Evolutionary conservation across 1,140 invertebrate genomes (phyloP), one percentile per base, ranked within the genome.

Genomic region (Zaprionus camerounensis): DNA sequence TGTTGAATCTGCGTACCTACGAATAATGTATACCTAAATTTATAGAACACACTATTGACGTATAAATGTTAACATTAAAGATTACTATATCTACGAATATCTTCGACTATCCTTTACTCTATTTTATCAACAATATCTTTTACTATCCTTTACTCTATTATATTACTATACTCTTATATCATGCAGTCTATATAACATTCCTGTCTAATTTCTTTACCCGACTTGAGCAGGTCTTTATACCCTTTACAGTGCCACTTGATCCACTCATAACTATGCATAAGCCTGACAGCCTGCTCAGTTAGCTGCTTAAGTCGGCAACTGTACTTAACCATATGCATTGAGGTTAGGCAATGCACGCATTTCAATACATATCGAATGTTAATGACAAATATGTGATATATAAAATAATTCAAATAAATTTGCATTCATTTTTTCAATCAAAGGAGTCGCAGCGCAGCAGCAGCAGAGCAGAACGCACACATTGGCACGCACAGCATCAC

Each of bases 381-480:
- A 88, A 90, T 83, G 73, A 64, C 70, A 88, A 88, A 87, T 75
- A 87, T 82, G 83, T 82, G 73, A 82, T 86, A 88, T 86, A 88
- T 76, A 74, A 83, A 81, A 70, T 73, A 61, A 73, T 77, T 77
- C 57, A 75, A 78, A 84, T 88, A 88, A 88, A 88, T 88, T 88
- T 88, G 85, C 84, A 87, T 87, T 67, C 62, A 71, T 64, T 82
- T 81, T 83, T 76, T 90, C 81, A 84, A 90, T 84, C 85, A 76
- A 74, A 69, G 85, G 84, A 71, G 72, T 41, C 51, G 24, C 36
- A 58, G 55, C 34, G 26, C 49, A n/a, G 55, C 34, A 49, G 46
- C 17, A 9, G 46, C 46, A 22, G 2, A 22, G 7, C 24, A 26
- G 24, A 26, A 26, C 24, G 24, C 24, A 24, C 51, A 36, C 22